Conservation (phyloP, 2,797 vertebrate genomes). For the Cheirogaleus major region DNA sequence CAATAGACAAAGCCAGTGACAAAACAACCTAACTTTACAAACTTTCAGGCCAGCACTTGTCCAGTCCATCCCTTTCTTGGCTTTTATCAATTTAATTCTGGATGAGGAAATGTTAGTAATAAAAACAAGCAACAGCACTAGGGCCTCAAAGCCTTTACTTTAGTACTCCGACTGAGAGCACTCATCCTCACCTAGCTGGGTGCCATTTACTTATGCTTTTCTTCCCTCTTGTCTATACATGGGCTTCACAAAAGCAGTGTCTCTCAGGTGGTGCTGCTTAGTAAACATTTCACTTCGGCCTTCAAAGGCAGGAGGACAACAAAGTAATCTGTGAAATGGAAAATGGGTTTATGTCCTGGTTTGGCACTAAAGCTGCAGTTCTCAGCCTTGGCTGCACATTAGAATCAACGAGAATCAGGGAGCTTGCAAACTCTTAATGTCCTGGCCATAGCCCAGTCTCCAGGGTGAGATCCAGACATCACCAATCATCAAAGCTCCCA, state of each 20-base stretch:
- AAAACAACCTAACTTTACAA: background rate
- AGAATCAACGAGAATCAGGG: background rate
- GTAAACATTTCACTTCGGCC: background rate
- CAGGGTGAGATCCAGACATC: background rate
- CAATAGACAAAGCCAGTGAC: background rate
- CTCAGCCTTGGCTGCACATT: background rate
- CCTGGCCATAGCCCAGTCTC: background rate
- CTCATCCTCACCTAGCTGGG: background rate
- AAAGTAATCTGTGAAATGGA: background rate
- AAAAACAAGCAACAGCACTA: background rate
- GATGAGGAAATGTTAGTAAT: background rate
- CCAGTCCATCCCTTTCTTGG: background rate
- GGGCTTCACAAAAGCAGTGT: background rate
- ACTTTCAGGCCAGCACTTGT: background rate
- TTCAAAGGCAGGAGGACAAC: fast-evolving
- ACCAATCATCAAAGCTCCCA: no score
- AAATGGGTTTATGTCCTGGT: fast-evolving
- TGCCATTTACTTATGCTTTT: background rate
- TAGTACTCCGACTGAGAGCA: background rate
- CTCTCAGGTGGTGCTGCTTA: background rate
- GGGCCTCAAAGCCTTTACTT: background rate
- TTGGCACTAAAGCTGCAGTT: fast-evolving
- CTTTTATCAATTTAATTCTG: background rate
- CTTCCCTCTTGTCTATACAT: background rate
- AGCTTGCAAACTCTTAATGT: background rate